Evolutionary conservation across 1,140 invertebrate genomes (phyloP).

Genomic region (Platyscapa corneri): DNA sequence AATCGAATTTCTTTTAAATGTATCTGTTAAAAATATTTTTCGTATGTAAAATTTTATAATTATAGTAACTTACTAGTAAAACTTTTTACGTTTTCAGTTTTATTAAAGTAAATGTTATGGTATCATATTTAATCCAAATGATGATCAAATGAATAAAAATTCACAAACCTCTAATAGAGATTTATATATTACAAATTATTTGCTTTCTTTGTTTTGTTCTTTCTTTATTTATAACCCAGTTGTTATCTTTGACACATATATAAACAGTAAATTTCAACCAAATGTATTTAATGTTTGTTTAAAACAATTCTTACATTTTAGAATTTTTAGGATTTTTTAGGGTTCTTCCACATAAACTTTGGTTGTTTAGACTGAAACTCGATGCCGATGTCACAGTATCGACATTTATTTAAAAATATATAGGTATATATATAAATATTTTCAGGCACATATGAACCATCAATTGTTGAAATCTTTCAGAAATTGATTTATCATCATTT

Average conservation of each 20-base stretch:
- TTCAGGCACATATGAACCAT: conserved; percentile 2
- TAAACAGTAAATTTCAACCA: conserved; percentile 30
- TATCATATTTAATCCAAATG: conserved; percentile 3
- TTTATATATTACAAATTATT: neutral
- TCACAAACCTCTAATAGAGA: neutral
- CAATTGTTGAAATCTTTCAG: neutral
- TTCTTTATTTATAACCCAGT: neutral
- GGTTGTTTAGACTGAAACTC: neutral
- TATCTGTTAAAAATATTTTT: too few relatives aligned
- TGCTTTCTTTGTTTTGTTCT: conserved; percentile 26
- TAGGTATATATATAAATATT: neutral
- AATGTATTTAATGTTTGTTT: conserved; percentile 13
- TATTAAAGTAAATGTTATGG: neutral
- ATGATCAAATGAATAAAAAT: neutral
- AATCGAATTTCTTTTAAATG: too few relatives aligned
- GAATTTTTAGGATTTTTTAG: neutral
- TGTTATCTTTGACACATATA: conserved; percentile 1
- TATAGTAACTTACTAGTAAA: too few relatives aligned
- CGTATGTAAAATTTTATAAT: too few relatives aligned
- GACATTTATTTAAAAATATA: neutral
- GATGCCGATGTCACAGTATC: neutral
- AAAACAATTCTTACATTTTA: conserved; percentile 7
- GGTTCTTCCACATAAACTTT: conserved; percentile 9
- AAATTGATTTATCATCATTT: conserved; percentile 16
- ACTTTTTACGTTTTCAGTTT: conserved; percentile 5